Conservation (phyloP, 2,888 invertebrate species). For the Synanthedon vespiformis region DNA sequence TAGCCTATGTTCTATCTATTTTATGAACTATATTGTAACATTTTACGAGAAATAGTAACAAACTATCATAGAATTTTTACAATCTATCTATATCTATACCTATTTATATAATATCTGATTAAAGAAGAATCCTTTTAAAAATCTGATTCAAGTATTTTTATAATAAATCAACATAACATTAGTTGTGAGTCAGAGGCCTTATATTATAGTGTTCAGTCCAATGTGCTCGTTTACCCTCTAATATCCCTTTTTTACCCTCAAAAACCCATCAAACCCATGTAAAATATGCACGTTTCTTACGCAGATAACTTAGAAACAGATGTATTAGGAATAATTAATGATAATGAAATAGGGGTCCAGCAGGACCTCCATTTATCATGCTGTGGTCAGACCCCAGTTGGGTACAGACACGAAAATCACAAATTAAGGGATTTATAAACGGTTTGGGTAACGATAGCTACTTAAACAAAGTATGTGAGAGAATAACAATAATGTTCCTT, state of each 20-base stretch:
- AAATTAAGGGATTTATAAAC: slow-evolving; percentile 31
- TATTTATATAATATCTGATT: no score
- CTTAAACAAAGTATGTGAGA: slow-evolving; percentile 6
- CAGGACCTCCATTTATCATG: slow-evolving; percentile 31
- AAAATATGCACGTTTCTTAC: slow-evolving; percentile 11
- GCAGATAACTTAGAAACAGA: slow-evolving; percentile 14
- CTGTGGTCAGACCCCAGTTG: slow-evolving; percentile 22
- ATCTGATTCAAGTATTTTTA: no score
- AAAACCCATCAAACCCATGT: not conserved
- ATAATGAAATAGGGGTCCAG: slow-evolving; percentile 28
- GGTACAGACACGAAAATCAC: slow-evolving; percentile 24
- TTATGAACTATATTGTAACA: no score
- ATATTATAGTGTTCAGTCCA: not conserved
- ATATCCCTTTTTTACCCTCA: slow-evolving; percentile 5
- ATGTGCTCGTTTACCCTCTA: not conserved
- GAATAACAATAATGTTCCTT: no score
- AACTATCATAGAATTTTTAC: no score
- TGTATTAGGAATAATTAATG: slow-evolving; percentile 32
- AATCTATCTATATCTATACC: no score
- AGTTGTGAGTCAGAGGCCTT: not conserved
- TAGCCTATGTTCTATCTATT: no score
- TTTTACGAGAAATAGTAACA: no score
- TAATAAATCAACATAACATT: no score
- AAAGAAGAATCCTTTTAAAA: no score
- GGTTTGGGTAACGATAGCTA: slow-evolving; percentile 11